Evolutionary conservation across 2,888 invertebrate species (phyloP), one percentile per base, ranked within the genome.

Genomic region (Laothoe populi): DNA sequence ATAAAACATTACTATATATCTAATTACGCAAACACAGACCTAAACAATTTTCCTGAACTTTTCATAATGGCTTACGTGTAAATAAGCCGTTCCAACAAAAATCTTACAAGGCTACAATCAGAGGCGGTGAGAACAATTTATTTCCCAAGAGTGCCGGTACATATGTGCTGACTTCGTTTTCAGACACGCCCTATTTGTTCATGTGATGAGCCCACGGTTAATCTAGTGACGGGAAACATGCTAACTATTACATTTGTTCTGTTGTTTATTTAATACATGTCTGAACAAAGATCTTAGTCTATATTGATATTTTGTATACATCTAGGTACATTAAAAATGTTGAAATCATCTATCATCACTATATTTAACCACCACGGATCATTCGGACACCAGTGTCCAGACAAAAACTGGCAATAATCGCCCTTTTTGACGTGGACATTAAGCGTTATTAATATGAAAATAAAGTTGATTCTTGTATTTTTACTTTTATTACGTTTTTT

Each of bases 131-230:
- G 78, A 79, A 81, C 81, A 84, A 87, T 87, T 87, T 89, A 92
- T 92, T 92, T 92, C 92, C 92, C 92, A 61, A 63, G 91, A 87
- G 92, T 74, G 79, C 74, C 70, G 66, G 84, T 86, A 89, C 85
- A 83, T 89, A 90, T 90, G 84, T 84, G 87, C 84, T 77, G 81
- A 79, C 79, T 88, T 81, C 72, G 81, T 78, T 81, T 84, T 79
- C 75, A 83, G 88, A 90, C 88, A 81, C 73, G 77, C 77, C 82
- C 79, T 88, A 90, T 92, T 91, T 90, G 87, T 90, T 82, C 82
- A 73, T 72, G 77, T 84, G 86, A 86, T 84, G 86, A 86, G 75
- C 73, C 76, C 76, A 38, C 45, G 42, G 62, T 31, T 62, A 62
- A 62, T 62, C 62, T 40, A 58, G 19, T 10, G 42, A 19, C 24